Base-by-base conservation (phyloP, 2,797 vertebrate genomes). In the Pipistrellus nathusii region DNA sequence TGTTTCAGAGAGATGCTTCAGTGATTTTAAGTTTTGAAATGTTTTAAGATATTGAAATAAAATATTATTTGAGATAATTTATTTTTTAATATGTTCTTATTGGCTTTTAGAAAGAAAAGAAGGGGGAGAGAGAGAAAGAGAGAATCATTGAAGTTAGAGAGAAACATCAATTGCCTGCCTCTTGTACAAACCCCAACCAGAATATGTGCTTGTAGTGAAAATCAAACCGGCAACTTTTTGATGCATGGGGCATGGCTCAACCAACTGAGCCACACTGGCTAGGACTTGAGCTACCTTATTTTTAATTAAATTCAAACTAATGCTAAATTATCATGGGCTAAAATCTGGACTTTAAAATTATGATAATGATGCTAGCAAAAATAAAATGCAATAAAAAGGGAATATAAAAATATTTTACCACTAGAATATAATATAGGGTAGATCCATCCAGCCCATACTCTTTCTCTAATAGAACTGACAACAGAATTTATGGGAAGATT, bases 221-320 rank as follows among this genome's bases (percentile, higher is more conserved):
- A 32, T 64, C 17, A 4, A 32, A 32, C n/a, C 8, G 8, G 8
- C 15, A 66, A 66, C 3, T 14, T 66, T 66, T 64, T 17, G 15
- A 8, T 64, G 62, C 62, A 66, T 66, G 64, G 30, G 8, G 15
- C n/a, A 66, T 66, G 1, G 3, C 30, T 66, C 15, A 66, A 66
- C 64, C n/a, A 66, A 66, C 64, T 32, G 30, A 66, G n/a, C 64
- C 14, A 32, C 64, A 32, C n/a, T 66, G 3, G n/a, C 64, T n/a
- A 32, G 64, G n/a, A 23, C 83, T 87, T 73, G 30, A 27, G 11
- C 2, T 76, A 25, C 20, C 11, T 78, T 78, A 10, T 68, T 78
- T 44, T 82, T 76, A 86, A 88, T 85, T 80, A 88, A 85, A 93
- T 86, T 94, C 44, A 73, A 64, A 68, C 76, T 64, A 53, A 93